Evolutionary conservation across 2,888 invertebrate genomes (phyloP), one percentile per base, ranked within the genome.

Genomic region (Yponomeuta sedellus): DNA sequence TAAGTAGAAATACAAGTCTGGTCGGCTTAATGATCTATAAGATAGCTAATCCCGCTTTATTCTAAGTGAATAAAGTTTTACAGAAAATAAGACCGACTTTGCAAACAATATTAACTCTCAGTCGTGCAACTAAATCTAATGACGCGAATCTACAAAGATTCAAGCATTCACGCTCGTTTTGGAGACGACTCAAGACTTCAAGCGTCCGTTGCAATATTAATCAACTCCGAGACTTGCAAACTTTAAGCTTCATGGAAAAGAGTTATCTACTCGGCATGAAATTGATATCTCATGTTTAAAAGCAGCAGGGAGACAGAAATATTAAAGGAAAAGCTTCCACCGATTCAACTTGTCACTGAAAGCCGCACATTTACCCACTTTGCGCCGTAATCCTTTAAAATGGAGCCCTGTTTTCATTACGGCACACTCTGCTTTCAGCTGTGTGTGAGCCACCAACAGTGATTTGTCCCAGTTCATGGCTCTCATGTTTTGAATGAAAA

Each of bases 401-500:
- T 79, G 77, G 77, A 72, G 69, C 70, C 71, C 73, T 79, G 75
- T 78, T 82, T 78, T 76, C 72, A 76, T 77, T 52, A 77, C 71
- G 72, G 72, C 70, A 70, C 68, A 52, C 44, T 58, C 64, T 61
- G 72, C 71, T 70, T 69, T 73, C 77, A 72, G 74, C 74, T 70
- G 74, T 67, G 70, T 70, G 74, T 67, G 70, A 69, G 68, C 73
- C 70, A 12, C 66, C 69, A 62, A 68, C 69, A 71, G 73, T 74
- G 76, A 78, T 82, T 78, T 81, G 82, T 77, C 80, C 82, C 72
- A 82, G 74, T 83, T 75, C 74, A 71, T 70, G n/a, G 10, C 39
- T 72, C 68, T 68, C 62, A 68, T 82, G 80, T 84, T 86, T 83
- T 82, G 78, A 82, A 82, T 79, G 75, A 78, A 84, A 85, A 84